These are phyloP conservation scores for Ceratitis capitata DNA, from an alignment of 1,140 invertebrate genomes.

Conservation along the genomic window DNA sequence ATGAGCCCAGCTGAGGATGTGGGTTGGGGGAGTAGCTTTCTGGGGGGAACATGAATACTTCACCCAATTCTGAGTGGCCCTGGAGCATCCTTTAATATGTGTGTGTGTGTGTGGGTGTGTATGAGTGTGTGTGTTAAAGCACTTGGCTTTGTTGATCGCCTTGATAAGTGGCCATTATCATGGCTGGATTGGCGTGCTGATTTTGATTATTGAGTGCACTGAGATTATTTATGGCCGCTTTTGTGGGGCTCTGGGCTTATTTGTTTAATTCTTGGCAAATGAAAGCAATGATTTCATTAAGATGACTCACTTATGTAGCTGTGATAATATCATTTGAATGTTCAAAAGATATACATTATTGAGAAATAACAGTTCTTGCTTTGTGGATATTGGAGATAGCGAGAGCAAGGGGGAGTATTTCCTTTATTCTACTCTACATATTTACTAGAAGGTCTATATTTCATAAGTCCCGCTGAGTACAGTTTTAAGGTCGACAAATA, in stretches of 20 bases:
- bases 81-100: too few species aligned
- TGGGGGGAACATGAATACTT: background rate
- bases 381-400: too few species aligned
- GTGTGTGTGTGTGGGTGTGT: too few species aligned
- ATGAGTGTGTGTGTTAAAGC: background rate
- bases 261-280: background rate
- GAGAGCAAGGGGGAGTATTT: too few species aligned
- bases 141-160: slow-evolving; percentile 29
- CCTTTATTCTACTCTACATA: too few species aligned
- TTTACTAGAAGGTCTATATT: too few species aligned
- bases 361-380: too few species aligned
- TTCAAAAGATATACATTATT: background rate
- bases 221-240: slow-evolving; percentile 3
- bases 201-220: slow-evolving; percentile 14
- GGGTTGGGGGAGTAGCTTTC: background rate
- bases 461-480: too few species aligned
- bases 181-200: slow-evolving; percentile 11
- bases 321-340: background rate
- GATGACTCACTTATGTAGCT: background rate
- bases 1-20: background rate
- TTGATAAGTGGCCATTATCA: slow-evolving; percentile 31
- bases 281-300: background rate
- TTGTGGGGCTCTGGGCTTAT: background rate
- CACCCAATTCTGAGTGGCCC: background rate
- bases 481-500: too few species aligned